These are phyloP conservation scores for Sceloporus tristichus DNA, from an alignment of 2,113 vertebrate genomes.

Conservation along the genomic window DNA sequence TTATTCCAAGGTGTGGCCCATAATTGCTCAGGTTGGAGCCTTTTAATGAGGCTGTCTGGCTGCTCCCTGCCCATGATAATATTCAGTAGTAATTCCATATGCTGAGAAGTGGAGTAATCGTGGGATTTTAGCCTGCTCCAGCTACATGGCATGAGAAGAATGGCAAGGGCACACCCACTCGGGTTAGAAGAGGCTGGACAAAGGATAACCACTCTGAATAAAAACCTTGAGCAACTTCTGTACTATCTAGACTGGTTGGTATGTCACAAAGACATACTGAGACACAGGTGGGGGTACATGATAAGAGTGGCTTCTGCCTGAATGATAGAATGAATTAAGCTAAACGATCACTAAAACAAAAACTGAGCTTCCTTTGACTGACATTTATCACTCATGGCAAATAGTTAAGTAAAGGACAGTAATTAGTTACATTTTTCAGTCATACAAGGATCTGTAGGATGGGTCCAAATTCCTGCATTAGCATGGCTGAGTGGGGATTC, in stretches of 20 bases:
- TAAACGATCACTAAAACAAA: no score
- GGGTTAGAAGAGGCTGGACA: background rate
- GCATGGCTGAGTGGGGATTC: background rate
- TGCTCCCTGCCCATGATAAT: slow-evolving; percentile 34
- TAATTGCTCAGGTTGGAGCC: slow-evolving; percentile 37
- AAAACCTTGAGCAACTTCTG: background rate
- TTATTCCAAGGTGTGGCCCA: slow-evolving; percentile 41
- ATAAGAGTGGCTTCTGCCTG: background rate
- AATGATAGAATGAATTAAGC: background rate
- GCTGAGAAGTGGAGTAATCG: slow-evolving; percentile 26
- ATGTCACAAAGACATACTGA: background rate
- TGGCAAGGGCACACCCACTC: background rate
- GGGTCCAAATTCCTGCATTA: background rate
- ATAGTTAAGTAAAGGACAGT: background rate
- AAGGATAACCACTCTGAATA: background rate
- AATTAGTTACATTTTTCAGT: background rate
- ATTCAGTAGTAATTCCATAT: slow-evolving; percentile 34
- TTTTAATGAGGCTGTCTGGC: slow-evolving; percentile 45
- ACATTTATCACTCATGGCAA: background rate
- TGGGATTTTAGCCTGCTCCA: slow-evolving; percentile 23
- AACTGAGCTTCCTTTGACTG: background rate
- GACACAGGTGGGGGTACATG: background rate
- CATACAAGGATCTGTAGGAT: background rate
- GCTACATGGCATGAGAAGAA: slow-evolving; percentile 8
- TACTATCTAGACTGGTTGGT: background rate